Conservation (phyloP, 2,113 vertebrate genomes). For the Gymnogyps californianus region DNA sequence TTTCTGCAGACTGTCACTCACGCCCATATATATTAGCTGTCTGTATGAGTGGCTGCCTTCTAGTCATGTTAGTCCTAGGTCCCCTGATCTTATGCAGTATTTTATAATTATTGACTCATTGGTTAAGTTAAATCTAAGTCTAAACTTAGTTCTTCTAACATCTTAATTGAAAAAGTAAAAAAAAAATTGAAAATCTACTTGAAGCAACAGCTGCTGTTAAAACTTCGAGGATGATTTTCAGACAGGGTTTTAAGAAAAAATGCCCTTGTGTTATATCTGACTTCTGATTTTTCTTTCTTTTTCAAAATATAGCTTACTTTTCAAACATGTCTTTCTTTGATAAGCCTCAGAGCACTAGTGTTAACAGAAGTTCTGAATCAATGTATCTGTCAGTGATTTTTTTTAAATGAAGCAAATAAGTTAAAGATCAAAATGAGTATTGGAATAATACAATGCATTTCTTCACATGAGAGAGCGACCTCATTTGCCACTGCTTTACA, state of each 20-base stretch:
- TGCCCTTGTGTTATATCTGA: not conserved
- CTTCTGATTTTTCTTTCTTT: constrained; percentile 4
- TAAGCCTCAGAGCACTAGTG: not conserved
- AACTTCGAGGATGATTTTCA: not conserved
- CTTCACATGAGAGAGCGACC: constrained; percentile 36
- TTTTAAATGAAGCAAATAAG: constrained; percentile 36
- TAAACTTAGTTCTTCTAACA: not conserved
- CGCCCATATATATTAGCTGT: fast-evolving
- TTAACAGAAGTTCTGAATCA: not conserved
- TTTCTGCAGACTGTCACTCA: not conserved
- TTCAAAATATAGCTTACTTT: not conserved
- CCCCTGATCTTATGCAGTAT: not conserved
- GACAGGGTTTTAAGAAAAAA: not conserved
- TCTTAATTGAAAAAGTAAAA: not conserved
- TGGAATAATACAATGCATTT: constrained; percentile 25
- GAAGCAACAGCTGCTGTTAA: not conserved
- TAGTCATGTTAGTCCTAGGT: not conserved
- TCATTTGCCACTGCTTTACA: constrained; percentile 7
- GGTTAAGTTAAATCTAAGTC: not conserved
- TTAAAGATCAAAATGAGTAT: constrained; percentile 50
- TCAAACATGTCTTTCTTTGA: not conserved
- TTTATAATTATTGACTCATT: not conserved
- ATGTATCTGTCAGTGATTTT: not conserved
- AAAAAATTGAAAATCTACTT: not conserved
- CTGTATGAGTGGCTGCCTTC: not conserved